A percentile compares a stretch with the other conserved stretches of the same genome.
phyloP scores from a whole-genome alignment of 1,140 invertebrate species.

The Dysdera silvatica region DNA sequence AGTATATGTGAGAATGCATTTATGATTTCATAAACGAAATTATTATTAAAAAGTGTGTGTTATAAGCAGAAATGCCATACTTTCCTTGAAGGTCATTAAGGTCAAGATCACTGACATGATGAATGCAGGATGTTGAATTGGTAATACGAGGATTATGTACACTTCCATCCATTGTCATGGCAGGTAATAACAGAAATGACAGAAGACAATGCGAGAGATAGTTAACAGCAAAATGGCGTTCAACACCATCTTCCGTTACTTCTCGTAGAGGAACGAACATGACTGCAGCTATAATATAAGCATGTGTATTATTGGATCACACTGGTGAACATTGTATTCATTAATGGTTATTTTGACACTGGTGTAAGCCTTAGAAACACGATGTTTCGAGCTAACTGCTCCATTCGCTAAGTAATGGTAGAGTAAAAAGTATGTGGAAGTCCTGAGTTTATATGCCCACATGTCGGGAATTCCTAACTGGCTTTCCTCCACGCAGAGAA shows the following conservation, averaged over 20 bases:
- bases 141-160: conserved; percentile 61
- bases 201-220: conserved; percentile 81
- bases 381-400: background rate
- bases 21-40: too few relatives aligned
- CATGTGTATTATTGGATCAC: background rate
- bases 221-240: conserved; percentile 74
- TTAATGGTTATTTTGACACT: background rate
- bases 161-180: conserved; percentile 54
- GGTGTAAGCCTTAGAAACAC: background rate
- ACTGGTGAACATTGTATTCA: background rate
- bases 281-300: conserved; percentile 60
- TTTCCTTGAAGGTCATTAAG: conserved; percentile 11
- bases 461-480: too few relatives aligned
- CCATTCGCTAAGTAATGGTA: background rate
- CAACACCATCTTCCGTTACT: conserved; percentile 68
- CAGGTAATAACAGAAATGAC: conserved; percentile 66
- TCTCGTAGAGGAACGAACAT: conserved; percentile 73
- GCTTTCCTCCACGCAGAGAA: too few relatives aligned
- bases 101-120: conserved; percentile 17
- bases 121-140: conserved; percentile 74
- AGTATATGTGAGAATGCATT: too few relatives aligned
- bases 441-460: background rate
- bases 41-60: too few relatives aligned
- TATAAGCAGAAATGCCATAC: conserved; percentile 5
- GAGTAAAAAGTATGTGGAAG: background rate